phyloP scores from a whole-genome alignment of 2,797 vertebrate species.

The Sus cebifrons region DNA sequence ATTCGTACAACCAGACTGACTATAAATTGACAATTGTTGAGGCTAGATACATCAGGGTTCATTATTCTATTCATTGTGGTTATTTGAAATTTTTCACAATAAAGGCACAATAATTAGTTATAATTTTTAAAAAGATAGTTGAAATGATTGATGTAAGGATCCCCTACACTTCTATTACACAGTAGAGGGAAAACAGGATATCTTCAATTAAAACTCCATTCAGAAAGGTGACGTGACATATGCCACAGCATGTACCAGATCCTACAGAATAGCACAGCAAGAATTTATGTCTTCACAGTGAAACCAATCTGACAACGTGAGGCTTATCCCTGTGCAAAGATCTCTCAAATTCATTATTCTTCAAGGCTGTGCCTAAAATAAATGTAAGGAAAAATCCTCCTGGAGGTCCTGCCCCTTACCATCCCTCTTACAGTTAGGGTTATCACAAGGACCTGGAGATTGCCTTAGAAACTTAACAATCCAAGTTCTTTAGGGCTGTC shows the following conservation, averaged over 20 bases:
- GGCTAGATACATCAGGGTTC: neutral
- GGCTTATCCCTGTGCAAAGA: neutral
- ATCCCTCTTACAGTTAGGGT: conserved; percentile 1
- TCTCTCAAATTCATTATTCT: neutral
- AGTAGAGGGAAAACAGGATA: neutral
- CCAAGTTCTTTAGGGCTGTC: neutral
- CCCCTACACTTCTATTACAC: neutral
- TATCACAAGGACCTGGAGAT: neutral
- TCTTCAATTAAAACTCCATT: neutral
- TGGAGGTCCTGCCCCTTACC: neutral
- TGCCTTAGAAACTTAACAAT: conserved; percentile 51
- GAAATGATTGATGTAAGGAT: neutral
- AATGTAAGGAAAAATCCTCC: neutral
- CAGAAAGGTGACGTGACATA: neutral
- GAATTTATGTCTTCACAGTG: neutral
- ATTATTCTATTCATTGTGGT: neutral
- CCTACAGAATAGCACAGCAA: neutral
- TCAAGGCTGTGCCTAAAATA: neutral
- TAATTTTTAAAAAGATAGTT: neutral
- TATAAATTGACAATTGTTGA: neutral
- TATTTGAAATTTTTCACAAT: neutral
- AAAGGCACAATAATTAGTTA: neutral
- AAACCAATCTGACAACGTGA: neutral
- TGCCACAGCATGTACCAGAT: neutral
- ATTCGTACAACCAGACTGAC: neutral